phyloP scores from a whole-genome alignment of 2,888 invertebrate species.

The Metellina segmentata region DNA sequence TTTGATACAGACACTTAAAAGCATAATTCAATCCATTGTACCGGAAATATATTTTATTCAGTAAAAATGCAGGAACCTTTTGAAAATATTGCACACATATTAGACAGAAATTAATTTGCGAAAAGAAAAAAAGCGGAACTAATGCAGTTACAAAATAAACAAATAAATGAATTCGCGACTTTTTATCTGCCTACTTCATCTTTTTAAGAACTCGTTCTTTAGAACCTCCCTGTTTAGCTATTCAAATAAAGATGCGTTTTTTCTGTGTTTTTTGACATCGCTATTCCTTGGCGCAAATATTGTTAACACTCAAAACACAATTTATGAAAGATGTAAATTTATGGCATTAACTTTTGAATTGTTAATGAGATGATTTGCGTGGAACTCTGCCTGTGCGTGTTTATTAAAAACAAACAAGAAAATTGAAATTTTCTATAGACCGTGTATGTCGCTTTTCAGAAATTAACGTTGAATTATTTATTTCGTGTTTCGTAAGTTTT shows the following conservation, averaged over 20 bases:
- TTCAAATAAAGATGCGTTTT: not conserved
- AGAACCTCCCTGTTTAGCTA: not conserved
- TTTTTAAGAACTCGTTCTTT: not conserved
- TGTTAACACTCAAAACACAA: not conserved
- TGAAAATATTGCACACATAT: not conserved
- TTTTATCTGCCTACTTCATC: not conserved
- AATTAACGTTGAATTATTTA: conserved; percentile 25
- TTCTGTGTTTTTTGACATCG: not conserved
- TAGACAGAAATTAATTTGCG: not conserved
- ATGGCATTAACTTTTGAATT: not conserved
- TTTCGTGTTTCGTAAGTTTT: conserved; percentile 1
- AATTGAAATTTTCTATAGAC: not conserved
- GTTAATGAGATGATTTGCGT: conserved; percentile 5
- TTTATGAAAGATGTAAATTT: not conserved
- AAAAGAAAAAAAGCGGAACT: not conserved
- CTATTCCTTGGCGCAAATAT: not conserved
- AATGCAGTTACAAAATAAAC: not conserved
- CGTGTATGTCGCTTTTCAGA: not conserved
- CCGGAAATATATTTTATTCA: not conserved
- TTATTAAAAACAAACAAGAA: not conserved
- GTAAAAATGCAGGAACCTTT: not conserved
- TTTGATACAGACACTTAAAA: too few species aligned
- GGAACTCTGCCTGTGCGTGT: not conserved
- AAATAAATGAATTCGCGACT: not conserved
- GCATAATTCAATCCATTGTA: too few species aligned